phyloP scores from a whole-genome alignment of 2,888 invertebrate species.

The Aleiodes alternator region DNA sequence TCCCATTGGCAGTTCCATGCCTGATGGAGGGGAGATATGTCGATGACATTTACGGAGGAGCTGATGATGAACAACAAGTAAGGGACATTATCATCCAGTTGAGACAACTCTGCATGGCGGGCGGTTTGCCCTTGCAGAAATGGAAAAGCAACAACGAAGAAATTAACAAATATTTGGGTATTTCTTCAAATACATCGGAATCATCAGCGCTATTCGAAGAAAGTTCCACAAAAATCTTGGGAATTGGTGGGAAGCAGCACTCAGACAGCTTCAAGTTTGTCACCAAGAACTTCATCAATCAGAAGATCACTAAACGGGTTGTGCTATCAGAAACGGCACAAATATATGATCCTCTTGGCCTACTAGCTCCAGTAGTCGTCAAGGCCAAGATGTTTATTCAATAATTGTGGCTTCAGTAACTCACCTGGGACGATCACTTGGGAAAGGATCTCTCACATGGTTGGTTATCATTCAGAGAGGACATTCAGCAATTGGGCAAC shows the following conservation, averaged over 20 bases:
- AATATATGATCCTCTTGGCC: constrained; percentile 48
- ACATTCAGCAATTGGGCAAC: too few species aligned
- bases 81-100: constrained; percentile 16
- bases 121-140: constrained; percentile 47
- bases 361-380: constrained; percentile 36
- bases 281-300: neutral
- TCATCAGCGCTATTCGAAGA: neutral
- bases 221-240: constrained; percentile 42
- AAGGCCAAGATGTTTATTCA: constrained; percentile 48
- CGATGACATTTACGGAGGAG: constrained; percentile 52
- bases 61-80: neutral
- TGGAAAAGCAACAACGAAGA: constrained; percentile 31
- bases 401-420: constrained; percentile 41
- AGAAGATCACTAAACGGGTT: constrained; percentile 30
- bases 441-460: neutral
- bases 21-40: constrained; percentile 46
- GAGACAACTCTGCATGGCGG: constrained; percentile 40
- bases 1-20: neutral
- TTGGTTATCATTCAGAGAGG: too few species aligned
- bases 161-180: neutral
- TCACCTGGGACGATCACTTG: constrained; percentile 43
- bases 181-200: neutral
- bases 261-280: constrained; percentile 43
- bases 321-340: constrained; percentile 41
- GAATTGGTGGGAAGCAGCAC: constrained; percentile 44